These are phyloP conservation scores for Brevimyrus niger DNA, from an alignment of 2,113 vertebrate species.

Conservation along the genomic window DNA sequence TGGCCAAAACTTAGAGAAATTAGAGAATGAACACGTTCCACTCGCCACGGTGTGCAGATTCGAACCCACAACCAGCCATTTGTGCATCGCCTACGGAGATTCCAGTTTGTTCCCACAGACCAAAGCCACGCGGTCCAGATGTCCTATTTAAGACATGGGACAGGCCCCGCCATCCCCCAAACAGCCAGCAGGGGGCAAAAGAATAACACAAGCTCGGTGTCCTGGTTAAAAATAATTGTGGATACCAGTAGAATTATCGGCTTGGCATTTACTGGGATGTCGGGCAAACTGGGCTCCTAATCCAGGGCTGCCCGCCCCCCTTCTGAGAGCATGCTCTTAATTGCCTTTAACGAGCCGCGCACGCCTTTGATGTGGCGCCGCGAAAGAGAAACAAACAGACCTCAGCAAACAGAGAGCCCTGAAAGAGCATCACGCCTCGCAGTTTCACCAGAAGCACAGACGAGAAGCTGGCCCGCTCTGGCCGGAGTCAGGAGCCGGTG, in stretches of 20 bases:
- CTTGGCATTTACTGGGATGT: background rate
- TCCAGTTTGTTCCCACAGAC: background rate
- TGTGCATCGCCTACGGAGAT: too few relatives aligned
- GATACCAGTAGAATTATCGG: background rate
- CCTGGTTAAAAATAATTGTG: background rate
- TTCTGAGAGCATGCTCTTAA: background rate
- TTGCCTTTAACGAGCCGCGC: background rate
- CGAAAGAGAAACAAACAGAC: background rate
- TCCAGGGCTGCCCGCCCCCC: background rate
- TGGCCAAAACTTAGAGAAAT: background rate
- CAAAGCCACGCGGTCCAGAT: background rate
- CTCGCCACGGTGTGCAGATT: background rate
- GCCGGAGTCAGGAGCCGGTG: background rate
- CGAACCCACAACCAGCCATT: background rate
- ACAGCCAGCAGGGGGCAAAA: background rate
- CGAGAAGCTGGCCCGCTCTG: background rate
- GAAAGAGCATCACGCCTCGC: background rate
- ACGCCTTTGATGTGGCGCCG: background rate
- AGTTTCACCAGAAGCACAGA: background rate
- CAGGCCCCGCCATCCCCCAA: background rate
- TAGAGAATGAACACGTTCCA: background rate
- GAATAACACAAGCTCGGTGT: background rate
- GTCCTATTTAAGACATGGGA: background rate
- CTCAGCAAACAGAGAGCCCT: background rate
- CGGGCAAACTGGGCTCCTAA: background rate